Base-by-base conservation (phyloP, 2,113 vertebrate species). In the Pachypanchax playfairii region DNA sequence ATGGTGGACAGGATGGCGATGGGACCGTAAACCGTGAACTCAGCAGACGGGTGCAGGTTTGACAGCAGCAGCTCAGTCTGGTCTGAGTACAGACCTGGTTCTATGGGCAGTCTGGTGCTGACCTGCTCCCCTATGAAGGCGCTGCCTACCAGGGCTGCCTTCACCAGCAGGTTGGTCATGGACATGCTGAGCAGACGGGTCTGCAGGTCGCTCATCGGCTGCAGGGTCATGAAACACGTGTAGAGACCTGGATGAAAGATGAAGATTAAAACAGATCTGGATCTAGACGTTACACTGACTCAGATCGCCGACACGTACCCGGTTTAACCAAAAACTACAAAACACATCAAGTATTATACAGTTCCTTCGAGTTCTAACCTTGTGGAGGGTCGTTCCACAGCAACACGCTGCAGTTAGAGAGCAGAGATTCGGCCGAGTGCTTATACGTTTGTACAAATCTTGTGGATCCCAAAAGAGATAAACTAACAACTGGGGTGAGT, bases 1-100 rank as follows among this genome's bases (percentile, higher is more conserved):
- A 98, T 77, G 73, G 68, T 91, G 63, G 93, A 90, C 21, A 98
- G 91, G 18, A 92, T 81, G 5, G 91, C 87, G 1, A 49, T 0
- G 13, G 93, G 82, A 33, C 94, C 95, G 17, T 95, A 98, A 55
- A 99, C 65, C 13, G 91, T 95, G 41, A 99, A 81, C 8, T 96
- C 91, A 0, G 92, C 90, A 15, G 91, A 92, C 9, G 70, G 29
- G 38, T 93, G 90, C 52, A 91, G 88, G 85, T 89, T 94, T 71
- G 92, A 97, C 72, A 99, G 87, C 20, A 95, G 81, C 77, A 98
- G 75, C 77, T 96, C 94, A 0, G 90, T 90, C 81, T 94, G 94
- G 82, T 96, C 94, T 0, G 92, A 54, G 20, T 94, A 97, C 55
- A 99, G 92, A 2, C 95, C 94, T 0, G 91, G 92, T 59, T 84